These are phyloP conservation scores for Gymnocephalus cernua DNA, from an alignment of 2,113 vertebrate species.

Conservation along the genomic window DNA sequence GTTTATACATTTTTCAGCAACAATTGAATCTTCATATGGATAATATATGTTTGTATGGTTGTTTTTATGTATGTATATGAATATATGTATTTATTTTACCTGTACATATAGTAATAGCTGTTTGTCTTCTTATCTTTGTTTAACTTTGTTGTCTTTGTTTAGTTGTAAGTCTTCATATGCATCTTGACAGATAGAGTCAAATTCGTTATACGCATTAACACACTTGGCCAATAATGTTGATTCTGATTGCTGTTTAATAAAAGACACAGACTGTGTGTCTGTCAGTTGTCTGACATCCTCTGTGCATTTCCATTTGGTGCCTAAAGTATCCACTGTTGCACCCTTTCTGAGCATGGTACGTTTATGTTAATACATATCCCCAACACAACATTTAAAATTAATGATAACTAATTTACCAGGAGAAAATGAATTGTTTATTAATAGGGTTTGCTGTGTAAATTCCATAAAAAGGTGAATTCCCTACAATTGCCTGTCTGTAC, in stretches of 20 bases:
- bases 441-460: slow-evolving; percentile 80
- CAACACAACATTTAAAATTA: slow-evolving; percentile 80
- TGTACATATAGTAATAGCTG: not conserved
- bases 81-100: not conserved
- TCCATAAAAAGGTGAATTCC: slow-evolving; percentile 82
- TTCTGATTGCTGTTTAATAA: slow-evolving; percentile 15
- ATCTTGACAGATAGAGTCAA: not conserved
- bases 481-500: slow-evolving; percentile 77
- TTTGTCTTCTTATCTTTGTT: not conserved
- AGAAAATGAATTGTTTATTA: slow-evolving; percentile 82
- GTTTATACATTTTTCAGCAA: not conserved
- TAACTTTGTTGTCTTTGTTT: not conserved
- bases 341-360: slow-evolving; percentile 35
- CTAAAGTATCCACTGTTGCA: slow-evolving; percentile 55
- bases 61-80: not conserved
- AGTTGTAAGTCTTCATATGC: not conserved
- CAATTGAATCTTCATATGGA: not conserved
- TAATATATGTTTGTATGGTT: not conserved
- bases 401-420: slow-evolving; percentile 83
- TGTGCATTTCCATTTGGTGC: slow-evolving; percentile 36
- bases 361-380: slow-evolving; percentile 71
- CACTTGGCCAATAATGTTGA: not conserved
- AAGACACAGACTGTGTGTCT: slow-evolving; percentile 6
- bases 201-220: not conserved
- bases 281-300: slow-evolving; percentile 24